Evolutionary conservation across 2,797 vertebrate species (phyloP).

Genomic region (Hydrophis major): DNA sequence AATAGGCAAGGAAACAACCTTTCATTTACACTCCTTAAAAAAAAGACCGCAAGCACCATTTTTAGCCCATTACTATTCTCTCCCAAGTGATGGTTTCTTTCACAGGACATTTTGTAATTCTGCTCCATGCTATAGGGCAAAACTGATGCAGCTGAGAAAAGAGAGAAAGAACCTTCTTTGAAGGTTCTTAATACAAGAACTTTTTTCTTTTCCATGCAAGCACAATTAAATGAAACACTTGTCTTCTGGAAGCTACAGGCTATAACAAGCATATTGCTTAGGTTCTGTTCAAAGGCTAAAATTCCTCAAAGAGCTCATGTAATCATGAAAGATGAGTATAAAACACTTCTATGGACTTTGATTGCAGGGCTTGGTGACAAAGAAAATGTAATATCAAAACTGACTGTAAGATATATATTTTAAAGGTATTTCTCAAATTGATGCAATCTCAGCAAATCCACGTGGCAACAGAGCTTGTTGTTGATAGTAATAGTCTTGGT

Average conservation of each 20-base stretch:
- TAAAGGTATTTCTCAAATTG: background rate
- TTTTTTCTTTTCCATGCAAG: background rate
- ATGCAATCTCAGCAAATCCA: background rate
- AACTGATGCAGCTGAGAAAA: constrained; percentile 17
- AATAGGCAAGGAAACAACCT: constrained; percentile 2
- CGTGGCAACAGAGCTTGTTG: background rate
- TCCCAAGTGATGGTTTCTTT: constrained; percentile 4
- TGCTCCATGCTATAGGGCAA: constrained; percentile 16
- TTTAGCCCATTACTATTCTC: constrained; percentile 7
- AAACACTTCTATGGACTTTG: background rate
- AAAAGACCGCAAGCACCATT: constrained; percentile 10
- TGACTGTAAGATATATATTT: background rate
- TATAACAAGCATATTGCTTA: background rate
- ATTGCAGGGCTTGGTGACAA: background rate
- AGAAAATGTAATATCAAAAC: background rate
- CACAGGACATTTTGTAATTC: background rate
- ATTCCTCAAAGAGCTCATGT: background rate
- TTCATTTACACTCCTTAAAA: constrained; percentile 8
- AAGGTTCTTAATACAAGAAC: background rate
- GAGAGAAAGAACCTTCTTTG: constrained; percentile 1
- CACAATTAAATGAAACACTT: background rate
- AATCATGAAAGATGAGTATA: background rate
- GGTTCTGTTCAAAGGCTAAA: background rate
- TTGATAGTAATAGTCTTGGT: background rate
- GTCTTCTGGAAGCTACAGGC: background rate